Evolutionary conservation across 2,797 vertebrate species (phyloP).

Genomic region (Nyctalus aviator): DNA sequence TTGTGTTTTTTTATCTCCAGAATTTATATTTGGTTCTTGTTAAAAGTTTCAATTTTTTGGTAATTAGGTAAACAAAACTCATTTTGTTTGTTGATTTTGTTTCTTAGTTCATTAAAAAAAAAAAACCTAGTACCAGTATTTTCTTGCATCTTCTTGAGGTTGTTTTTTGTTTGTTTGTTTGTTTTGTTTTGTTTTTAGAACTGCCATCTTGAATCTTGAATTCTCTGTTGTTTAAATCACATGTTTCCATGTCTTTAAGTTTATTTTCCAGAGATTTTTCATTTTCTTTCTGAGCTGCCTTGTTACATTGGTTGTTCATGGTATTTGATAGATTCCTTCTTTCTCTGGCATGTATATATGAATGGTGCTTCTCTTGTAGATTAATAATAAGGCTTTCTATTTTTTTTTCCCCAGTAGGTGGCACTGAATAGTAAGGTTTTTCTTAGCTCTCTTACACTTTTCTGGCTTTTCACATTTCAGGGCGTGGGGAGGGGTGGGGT

Average conservation of each 20-base stretch:
- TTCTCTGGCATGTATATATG: not conserved
- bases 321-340: not conserved
- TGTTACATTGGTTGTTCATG: not conserved
- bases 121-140: too few relatives aligned
- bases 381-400: not conserved
- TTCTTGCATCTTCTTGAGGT: too few relatives aligned
- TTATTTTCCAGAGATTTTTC: too few relatives aligned
- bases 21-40: not conserved
- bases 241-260: too few relatives aligned
- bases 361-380: not conserved
- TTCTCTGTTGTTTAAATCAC: too few relatives aligned
- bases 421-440: not conserved
- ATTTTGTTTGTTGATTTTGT: too few relatives aligned
- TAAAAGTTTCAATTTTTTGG: too few relatives aligned
- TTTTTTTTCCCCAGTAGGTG: not conserved
- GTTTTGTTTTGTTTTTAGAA: too few relatives aligned
- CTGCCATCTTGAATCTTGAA: too few relatives aligned
- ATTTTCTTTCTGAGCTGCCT: not conserved
- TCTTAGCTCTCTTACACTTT: not conserved
- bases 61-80: too few relatives aligned
- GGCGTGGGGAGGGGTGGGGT: not conserved
- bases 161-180: too few relatives aligned
- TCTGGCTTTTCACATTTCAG: not conserved
- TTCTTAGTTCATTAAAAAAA: too few relatives aligned
- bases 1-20: not conserved